phyloP scores from a whole-genome alignment of 2,113 vertebrate genomes.

The Sebastes fasciatus region DNA sequence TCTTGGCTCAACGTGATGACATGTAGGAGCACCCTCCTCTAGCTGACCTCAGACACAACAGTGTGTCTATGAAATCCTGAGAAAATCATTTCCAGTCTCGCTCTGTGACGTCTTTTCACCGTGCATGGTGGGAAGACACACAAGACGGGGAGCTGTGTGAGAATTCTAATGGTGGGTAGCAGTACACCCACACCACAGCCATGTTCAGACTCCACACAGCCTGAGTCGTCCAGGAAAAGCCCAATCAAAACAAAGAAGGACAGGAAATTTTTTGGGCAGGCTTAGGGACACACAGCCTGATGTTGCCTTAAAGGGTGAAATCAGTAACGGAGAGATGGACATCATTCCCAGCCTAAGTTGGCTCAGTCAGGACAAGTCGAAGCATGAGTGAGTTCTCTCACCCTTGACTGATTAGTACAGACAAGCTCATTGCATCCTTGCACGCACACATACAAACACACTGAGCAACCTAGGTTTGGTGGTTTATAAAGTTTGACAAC shows the following conservation, averaged over 20 bases:
- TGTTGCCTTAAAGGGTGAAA: constrained; percentile 69
- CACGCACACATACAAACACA: constrained; percentile 15
- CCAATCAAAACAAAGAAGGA: constrained; percentile 66
- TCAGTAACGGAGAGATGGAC: constrained; percentile 53
- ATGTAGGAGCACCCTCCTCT: constrained; percentile 36
- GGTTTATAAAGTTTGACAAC: constrained; percentile 32
- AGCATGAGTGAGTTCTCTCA: constrained; percentile 28
- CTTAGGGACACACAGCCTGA: constrained; percentile 51
- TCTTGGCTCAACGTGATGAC: constrained; percentile 40
- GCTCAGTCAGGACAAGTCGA: constrained; percentile 23
- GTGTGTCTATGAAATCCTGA: constrained; percentile 56
- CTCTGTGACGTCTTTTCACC: constrained; percentile 45
- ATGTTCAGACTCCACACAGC: constrained; percentile 52
- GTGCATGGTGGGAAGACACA: constrained; percentile 38
- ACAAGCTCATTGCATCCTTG: constrained; percentile 24
- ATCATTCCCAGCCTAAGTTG: constrained; percentile 35
- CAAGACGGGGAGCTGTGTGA: constrained; percentile 54
- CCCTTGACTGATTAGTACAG: constrained; percentile 15
- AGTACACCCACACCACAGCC: constrained; percentile 59
- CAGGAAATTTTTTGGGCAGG: constrained; percentile 48
- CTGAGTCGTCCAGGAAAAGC: constrained; percentile 47
- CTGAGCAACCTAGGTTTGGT: constrained; percentile 10
- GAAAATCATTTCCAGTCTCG: constrained; percentile 64
- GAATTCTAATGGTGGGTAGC: constrained; percentile 67
- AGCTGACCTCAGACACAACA: constrained; percentile 69